Conservation (phyloP, 2,888 invertebrate genomes). For the Chymomyza procnemis region DNA sequence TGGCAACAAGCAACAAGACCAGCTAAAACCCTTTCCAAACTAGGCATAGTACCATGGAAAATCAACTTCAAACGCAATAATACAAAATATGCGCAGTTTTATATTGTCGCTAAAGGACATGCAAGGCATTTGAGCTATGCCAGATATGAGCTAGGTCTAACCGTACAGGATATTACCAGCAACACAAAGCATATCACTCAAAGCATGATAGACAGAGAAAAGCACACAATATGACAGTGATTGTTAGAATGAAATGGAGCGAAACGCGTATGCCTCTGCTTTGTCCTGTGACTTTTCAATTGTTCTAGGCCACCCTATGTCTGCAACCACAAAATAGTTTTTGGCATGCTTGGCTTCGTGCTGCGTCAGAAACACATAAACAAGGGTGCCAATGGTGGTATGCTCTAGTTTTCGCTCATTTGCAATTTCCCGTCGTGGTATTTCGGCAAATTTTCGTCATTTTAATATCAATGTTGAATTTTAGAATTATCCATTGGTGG, state of each 20-base stretch:
- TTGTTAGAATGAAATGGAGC: neutral
- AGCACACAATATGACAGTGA: neutral
- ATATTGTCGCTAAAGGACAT: conserved; percentile 23
- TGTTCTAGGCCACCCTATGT: conserved; percentile 18
- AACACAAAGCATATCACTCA: neutral
- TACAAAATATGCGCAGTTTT: conserved; percentile 15
- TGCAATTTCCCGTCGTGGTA: neutral
- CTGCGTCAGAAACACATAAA: conserved; percentile 28
- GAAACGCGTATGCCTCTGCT: neutral
- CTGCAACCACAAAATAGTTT: conserved; percentile 34
- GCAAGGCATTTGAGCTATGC: neutral
- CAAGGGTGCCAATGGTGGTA: neutral
- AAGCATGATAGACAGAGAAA: neutral
- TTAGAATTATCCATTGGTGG: too few species aligned
- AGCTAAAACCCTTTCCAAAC: conserved; percentile 3
- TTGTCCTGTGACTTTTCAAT: conserved; percentile 34
- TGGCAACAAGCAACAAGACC: neutral
- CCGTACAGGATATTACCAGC: conserved; percentile 36
- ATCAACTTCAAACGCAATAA: conserved; percentile 6
- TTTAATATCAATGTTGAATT: too few species aligned
- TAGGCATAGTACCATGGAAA: neutral
- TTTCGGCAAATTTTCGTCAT: neutral
- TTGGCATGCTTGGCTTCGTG: conserved; percentile 20
- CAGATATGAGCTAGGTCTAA: neutral
- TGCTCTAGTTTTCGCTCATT: conserved; percentile 9